Evolutionary conservation across 2,797 vertebrate species (phyloP), one percentile per base, ranked within the genome.

Genomic region (Eidolon dupreanum): DNA sequence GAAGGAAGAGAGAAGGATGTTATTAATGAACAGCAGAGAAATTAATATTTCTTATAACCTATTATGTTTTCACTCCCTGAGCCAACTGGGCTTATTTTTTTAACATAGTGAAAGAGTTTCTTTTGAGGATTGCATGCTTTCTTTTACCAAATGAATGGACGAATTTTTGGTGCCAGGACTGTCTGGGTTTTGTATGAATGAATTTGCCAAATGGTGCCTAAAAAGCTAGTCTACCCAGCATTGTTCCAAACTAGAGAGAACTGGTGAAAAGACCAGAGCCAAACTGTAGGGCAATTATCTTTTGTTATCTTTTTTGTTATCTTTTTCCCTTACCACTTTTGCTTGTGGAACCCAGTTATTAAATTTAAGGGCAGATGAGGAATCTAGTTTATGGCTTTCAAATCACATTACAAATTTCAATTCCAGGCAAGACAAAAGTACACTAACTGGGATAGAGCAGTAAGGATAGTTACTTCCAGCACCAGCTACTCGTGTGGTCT

Each of bases 301-400:
- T 33, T 81, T 89, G 15, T 92, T 94, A 66, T 66, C 49, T 46
- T 92, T 55, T 43, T 81, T 89, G 15, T 92, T 94, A 66, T 66
- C 49, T 46, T 92, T 55, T 43, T 5, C 5, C n/a, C 36, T 68
- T 61, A 65, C 9, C 10, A 0, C 73, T 92, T 93, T 94, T 95
- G 36, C 55, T 83, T 33, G 16, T 57, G 55, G 41, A 93, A 20
- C 8, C 57, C 31, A 82, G 43, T 74, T 74, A 96, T 66, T 92
- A 78, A 93, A 89, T 83, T 74, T 97, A 70, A 31, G 66, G 71
- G 46, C 4, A 81, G 57, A 65, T 1, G 9, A 74, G 91, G 31
- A 26, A 63, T 73, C 41, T 73, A 66, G 28, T 17, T 41, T 3
- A 8, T 65, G 83, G 53, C 8, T 93, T 96, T 93, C 84, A 74